Percentiles rank a stretch among this genome's conserved stretches.
phyloP scores from a whole-genome alignment of 2,113 vertebrate genomes.

The Damaliscus lunatus region DNA sequence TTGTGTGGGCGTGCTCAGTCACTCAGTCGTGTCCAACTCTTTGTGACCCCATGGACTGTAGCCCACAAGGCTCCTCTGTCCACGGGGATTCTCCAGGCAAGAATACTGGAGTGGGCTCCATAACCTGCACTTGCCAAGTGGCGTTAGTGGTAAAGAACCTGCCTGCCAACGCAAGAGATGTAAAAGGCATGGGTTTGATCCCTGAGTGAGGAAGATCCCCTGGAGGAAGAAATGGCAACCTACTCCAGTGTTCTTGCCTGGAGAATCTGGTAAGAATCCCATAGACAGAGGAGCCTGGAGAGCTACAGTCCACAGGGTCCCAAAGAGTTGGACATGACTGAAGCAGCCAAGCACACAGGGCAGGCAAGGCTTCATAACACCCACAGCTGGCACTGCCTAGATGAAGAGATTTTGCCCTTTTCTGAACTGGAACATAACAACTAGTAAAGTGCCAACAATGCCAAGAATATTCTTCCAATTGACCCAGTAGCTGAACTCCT shows the following conservation, averaged over 20 bases:
- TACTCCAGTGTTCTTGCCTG: not conserved
- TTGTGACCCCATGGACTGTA: not conserved
- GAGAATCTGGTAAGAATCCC: not conserved
- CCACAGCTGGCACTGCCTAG: not conserved
- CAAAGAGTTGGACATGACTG: not conserved
- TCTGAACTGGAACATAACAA: not conserved
- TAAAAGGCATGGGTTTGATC: not conserved
- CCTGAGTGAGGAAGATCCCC: not conserved
- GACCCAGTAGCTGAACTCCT: not conserved
- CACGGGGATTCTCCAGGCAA: not conserved
- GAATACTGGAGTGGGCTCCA: not conserved
- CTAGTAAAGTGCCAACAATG: not conserved
- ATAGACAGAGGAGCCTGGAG: not conserved
- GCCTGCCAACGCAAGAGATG: not conserved
- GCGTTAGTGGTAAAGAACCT: not conserved
- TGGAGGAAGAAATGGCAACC: not conserved
- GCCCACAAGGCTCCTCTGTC: not conserved
- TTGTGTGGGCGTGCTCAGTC: not conserved
- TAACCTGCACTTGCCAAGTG: not conserved
- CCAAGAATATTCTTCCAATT: not conserved
- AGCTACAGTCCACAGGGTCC: not conserved
- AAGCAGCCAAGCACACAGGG: not conserved
- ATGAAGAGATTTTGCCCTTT: not conserved
- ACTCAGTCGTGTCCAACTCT: not conserved
- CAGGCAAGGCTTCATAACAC: not conserved